Percentiles rank a stretch among this genome's conserved stretches.
These are phyloP conservation scores for Bhutanitis thaidina DNA, from an alignment of 2,888 invertebrate species.

Conservation along the genomic window DNA sequence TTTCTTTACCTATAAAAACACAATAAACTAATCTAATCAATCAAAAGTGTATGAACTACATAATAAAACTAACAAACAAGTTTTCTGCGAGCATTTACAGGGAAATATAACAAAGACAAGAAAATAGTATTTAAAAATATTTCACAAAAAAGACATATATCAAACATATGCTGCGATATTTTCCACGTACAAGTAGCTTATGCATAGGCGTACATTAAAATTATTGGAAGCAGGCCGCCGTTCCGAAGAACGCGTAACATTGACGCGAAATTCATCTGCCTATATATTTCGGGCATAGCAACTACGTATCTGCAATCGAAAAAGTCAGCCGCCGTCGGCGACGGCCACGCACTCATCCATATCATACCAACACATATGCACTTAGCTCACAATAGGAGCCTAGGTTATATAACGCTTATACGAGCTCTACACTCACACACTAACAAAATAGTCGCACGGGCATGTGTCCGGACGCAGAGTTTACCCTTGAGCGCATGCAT, in stretches of 20 bases:
- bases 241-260: conserved; percentile 47
- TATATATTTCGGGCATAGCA: conserved; percentile 75
- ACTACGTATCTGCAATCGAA: conserved; percentile 66
- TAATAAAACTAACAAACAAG: too few relatives aligned
- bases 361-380: conserved; percentile 44
- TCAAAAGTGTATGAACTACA: too few relatives aligned
- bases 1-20: too few relatives aligned
- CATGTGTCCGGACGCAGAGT: conserved; percentile 64
- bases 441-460: conserved; percentile 39
- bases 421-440: conserved; percentile 32
- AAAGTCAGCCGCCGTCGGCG: conserved; percentile 61
- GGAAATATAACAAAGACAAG: too few relatives aligned
- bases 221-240: conserved; percentile 22
- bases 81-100: too few relatives aligned
- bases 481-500: conserved; percentile 75
- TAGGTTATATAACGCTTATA: conserved; percentile 44
- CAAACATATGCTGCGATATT: too few relatives aligned
- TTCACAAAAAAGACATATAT: too few relatives aligned
- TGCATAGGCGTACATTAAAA: neutral
- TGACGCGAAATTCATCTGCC: conserved; percentile 65
- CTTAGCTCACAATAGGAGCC: conserved; percentile 54
- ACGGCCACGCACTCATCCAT: conserved; percentile 49
- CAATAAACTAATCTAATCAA: too few relatives aligned
- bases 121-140: too few relatives aligned
- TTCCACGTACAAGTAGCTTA: too few relatives aligned